Percentiles rank a stretch among this genome's conserved stretches.
phyloP scores from a whole-genome alignment of 2,797 vertebrate species.

The Arrhamphus sclerolepis region DNA sequence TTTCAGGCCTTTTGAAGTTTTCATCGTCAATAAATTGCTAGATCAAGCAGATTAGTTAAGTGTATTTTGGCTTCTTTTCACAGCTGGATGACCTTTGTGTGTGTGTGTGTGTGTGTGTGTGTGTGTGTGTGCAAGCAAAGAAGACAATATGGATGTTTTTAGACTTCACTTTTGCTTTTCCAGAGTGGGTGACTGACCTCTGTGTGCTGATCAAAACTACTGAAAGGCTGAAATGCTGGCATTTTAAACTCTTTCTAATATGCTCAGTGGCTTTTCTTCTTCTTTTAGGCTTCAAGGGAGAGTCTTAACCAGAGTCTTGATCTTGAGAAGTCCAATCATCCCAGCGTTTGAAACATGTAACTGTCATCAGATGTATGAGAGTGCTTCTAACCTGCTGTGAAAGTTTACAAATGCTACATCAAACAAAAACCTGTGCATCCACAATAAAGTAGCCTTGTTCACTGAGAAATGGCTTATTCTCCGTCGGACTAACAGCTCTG shows the following conservation, averaged over 20 bases:
- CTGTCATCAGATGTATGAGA: constrained; percentile 33
- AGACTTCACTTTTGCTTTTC: constrained; percentile 42
- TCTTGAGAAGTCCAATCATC: constrained; percentile 33
- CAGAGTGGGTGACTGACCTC: constrained; percentile 11
- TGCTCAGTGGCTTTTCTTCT: too few species aligned
- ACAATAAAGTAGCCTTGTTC: constrained; percentile 11
- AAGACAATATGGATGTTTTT: constrained; percentile 13
- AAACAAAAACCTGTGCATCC: constrained; percentile 39
- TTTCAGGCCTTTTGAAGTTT: constrained; percentile 77
- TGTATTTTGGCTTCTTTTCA: constrained; percentile 78
- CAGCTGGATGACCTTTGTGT: constrained; percentile 51
- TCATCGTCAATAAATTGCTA: constrained; percentile 77
- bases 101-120: constrained; percentile 33
- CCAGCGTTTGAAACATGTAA: constrained; percentile 33
- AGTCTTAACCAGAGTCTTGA: not conserved
- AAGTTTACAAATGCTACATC: constrained; percentile 35
- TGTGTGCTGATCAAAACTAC: constrained; percentile 3
- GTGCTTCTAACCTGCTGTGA: constrained; percentile 25
- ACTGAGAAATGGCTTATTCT: constrained; percentile 17
- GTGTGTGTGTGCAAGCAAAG: not conserved
- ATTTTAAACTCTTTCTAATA: too few species aligned
- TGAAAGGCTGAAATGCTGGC: too few species aligned
- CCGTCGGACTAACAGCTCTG: constrained; percentile 29
- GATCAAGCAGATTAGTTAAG: constrained; percentile 79
- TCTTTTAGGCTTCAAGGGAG: not conserved